Evolutionary conservation across 2,888 invertebrate species (phyloP).

Genomic region (Rhingia rostrata): DNA sequence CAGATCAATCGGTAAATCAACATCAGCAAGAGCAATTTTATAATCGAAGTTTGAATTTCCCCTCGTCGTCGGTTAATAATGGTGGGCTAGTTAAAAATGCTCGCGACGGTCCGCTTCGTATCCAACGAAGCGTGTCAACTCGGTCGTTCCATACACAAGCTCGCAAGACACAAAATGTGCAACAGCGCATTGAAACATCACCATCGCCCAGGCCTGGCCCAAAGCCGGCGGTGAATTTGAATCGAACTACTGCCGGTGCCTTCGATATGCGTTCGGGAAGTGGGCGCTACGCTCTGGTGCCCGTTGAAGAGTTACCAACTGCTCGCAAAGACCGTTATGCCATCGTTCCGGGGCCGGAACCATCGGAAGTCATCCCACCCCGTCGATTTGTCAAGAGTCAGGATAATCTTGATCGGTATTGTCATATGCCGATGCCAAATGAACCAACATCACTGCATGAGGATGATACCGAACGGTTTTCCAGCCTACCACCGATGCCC

Average conservation of each 20-base stretch:
- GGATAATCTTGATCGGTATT: constrained; percentile 80
- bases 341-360: constrained; percentile 80
- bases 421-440: constrained; percentile 75
- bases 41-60: constrained; percentile 80
- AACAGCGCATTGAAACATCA: constrained; percentile 75
- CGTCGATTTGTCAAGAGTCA: constrained; percentile 82
- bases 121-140: constrained; percentile 83
- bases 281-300: constrained; percentile 84
- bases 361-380: constrained; percentile 78
- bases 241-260: constrained; percentile 69
- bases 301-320: constrained; percentile 82
- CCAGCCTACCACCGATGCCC: constrained; percentile 80
- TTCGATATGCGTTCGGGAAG: constrained; percentile 79
- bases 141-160: constrained; percentile 79
- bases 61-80: constrained; percentile 42
- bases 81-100: constrained; percentile 75
- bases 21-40: constrained; percentile 78
- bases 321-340: constrained; percentile 79
- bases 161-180: constrained; percentile 63
- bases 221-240: constrained; percentile 61
- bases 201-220: constrained; percentile 53
- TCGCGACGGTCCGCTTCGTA: constrained; percentile 81
- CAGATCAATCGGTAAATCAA: constrained; percentile 79
- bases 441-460: constrained; percentile 80
- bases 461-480: constrained; percentile 80